Base-by-base conservation (phyloP, 2,797 vertebrate species). In the Sciaenops ocellatus region DNA sequence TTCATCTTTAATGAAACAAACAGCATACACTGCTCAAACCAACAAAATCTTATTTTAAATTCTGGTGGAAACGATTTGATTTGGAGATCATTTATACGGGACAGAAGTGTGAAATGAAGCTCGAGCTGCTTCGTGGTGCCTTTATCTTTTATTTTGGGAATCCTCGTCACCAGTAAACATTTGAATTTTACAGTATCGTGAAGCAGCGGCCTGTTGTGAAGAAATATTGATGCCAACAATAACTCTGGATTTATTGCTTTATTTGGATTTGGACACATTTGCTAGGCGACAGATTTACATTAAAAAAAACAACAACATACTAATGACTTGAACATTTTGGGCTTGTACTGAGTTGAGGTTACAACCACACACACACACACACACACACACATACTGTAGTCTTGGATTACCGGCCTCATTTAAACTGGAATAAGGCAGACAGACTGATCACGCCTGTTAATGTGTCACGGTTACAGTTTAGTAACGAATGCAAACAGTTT, bases 231-330 rank as follows among this genome's bases (percentile, higher is more conserved):
- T 38, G 1, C 8, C 8, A 2, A 65, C 55, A 70, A 2, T 9
- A 8, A 17, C 8, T 70, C 18, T 73, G 46, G 79, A 76, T 86
- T 87, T 92, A 93, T 92, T 92, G 89, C 90, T 93, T 88, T 92
- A 90, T 90, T 92, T 88, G 61, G 47, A 78, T 76, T 85, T 76
- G 20, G 74, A 85, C 85, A 90, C 79, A 51, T 85, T 83, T 69
- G 70, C 78, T 65, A 64, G 55, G 26, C 47, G 75, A 84, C 80
- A 83, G 65, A 55, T 78, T 84, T 75, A 81, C 82, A 91, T 88
- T 52, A 78, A 91, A 69, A 79, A 73, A 57, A 64, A 54, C 69
- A 65, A 83, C 46, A 77, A 67, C 54, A 74, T 51, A 72, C 44
- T 63, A 57, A 60, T 73, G 70, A 82, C 66, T 59, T 47, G n/a